Evolutionary conservation across 2,888 invertebrate species (phyloP).

Genomic region (Tipula lateralis): DNA sequence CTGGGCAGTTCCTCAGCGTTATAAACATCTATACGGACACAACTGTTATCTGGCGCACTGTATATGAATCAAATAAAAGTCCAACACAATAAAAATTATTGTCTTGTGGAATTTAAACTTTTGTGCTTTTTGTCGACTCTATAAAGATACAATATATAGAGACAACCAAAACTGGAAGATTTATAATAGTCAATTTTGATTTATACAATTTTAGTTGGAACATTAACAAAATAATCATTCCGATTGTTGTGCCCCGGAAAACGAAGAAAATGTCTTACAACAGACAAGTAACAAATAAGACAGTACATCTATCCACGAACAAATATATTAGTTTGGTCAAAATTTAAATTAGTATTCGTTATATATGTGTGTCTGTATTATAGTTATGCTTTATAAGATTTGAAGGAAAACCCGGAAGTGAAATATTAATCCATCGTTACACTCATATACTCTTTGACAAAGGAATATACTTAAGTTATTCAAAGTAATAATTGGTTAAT

Average conservation of each 20-base stretch:
- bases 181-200: slow-evolving; percentile 19
- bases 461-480: neutral
- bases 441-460: neutral
- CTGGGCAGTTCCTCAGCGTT: too few species aligned
- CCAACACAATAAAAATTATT: neutral
- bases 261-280: neutral
- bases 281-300: neutral
- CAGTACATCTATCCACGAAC: too few species aligned
- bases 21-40: too few species aligned
- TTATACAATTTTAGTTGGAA: neutral
- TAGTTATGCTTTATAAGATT: neutral
- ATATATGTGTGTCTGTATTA: neutral
- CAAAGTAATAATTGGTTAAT: neutral
- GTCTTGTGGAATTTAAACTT: neutral
- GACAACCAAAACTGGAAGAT: neutral
- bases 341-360: neutral
- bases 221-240: neutral
- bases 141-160: neutral
- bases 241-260: neutral
- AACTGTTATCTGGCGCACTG: neutral
- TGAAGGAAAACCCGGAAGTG: neutral
- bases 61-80: neutral
- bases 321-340: too few species aligned
- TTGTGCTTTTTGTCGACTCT: neutral
- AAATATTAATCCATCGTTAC: neutral